Evolutionary conservation across 2,113 vertebrate species (phyloP), one percentile per base, ranked within the genome.

Genomic region (Emydocephalus ijimae): DNA sequence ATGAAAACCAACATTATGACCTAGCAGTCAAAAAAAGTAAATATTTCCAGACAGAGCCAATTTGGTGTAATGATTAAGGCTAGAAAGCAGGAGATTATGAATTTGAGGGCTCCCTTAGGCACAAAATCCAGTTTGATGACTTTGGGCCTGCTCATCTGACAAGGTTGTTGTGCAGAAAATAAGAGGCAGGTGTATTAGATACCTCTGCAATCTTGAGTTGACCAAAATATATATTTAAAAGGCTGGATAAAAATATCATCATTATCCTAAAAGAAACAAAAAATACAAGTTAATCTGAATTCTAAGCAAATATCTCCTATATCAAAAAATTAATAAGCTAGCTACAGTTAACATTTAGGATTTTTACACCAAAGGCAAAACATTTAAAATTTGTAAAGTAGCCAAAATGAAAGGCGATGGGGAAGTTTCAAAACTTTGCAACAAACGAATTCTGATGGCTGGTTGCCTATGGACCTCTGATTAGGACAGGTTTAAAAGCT

Each of bases 401-500:
- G 29, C 12, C 0, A 86, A 74, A 43, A 21, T 20, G 81, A 86
- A 2, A 0, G 90, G 52, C 20, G n/a, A 39, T 6, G 5, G 15
- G 69, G 69, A 74, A 74, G 69, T 21, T 0, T 1, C 39, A 87
- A 55, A 56, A 24, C 55, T 61, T 48, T 56, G 74, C 87, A 56
- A 88, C 69, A 86, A 1, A 64, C 20, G 88, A 54, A 92, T 93
- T 89, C 92, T 57, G 95, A 95, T 50, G 48, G 85, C 24, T 93
- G 95, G 64, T 23, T 93, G 95, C 74, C 95, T 6, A 1, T 52
- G 92, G 93, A 39, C 95, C 96, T 94, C 95, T 93, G 96, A 96
- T 95, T 87, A 97, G 97, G 96, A 94, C 96, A 91, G 96, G 96
- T 93, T 93, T 89, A 57, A 94, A 91, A 54, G 94, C 96, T 95